Evolutionary conservation across 2,888 invertebrate species (phyloP), one percentile per base, ranked within the genome.

Genomic region (Galerucella pusilla): DNA sequence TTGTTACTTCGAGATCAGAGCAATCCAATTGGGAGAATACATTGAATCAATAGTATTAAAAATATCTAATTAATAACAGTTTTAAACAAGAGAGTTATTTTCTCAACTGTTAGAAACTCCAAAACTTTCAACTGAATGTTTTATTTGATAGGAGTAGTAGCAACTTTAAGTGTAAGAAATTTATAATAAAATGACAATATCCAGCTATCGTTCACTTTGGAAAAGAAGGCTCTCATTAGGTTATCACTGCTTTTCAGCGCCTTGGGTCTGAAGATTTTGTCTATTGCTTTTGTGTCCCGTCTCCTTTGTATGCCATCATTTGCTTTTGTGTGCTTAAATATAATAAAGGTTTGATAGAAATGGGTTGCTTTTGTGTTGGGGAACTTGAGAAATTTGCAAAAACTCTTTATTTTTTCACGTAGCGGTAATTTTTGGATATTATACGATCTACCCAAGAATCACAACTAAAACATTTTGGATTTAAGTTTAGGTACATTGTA

Each of bases 151-250:
- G 35, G 35, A 42, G 35, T 9, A 14, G 49, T 4, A 49, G 49
- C 49, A 49, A 1, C 7, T 3, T 14, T 4, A 4, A 11, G 11
- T n/a, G 14, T 35, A 6, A 14, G n/a, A 42, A 60, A 20, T 20
- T 60, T 45, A 14, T 46, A 60, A 61, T 63, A 70, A 70, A 20
- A 63, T 46, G 46, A 70, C 61, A 49, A 42, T 42, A 61, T 11
- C 63, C 4, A 28, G 12, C 69, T 49, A 70, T 70, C 46, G 25
- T 20, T 70, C 61, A 61, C 60, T 61, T 61, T 70, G 60, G 69
- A 61, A 63, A 46, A 63, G 60, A 70, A 70, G 49, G 45, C 61
- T 49, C 61, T 70, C 69, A 70, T 70, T 70, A 70, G 69, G 69
- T 70, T 70, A 70, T 70, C 69, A 46, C 25, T 61, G 46, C 42